Evolutionary conservation across 2,797 vertebrate genomes (phyloP).

Genomic region (Chloroceryle inda): DNA sequence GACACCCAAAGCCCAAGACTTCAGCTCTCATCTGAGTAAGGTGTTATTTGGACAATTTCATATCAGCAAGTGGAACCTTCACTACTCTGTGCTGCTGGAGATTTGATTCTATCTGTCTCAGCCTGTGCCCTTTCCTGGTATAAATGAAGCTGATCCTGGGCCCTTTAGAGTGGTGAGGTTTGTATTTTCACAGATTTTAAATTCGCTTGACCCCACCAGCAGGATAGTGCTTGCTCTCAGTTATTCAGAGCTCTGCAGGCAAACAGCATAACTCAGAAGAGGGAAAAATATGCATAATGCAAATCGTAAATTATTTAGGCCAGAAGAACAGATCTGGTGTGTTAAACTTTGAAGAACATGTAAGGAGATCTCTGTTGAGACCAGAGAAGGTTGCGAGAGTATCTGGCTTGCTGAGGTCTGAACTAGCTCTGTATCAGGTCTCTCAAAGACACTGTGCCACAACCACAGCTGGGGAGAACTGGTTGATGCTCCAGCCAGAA

Average conservation of each 20-base stretch:
- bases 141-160: background rate
- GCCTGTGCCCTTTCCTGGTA: background rate
- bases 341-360: background rate
- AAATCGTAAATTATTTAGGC: background rate
- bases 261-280: background rate
- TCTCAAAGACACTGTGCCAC: background rate
- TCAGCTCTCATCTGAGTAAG: background rate
- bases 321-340: background rate
- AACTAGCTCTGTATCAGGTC: background rate
- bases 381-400: background rate
- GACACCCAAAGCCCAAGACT: background rate
- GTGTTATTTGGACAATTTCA: background rate
- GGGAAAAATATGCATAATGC: background rate
- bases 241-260: background rate
- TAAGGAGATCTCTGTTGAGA: background rate
- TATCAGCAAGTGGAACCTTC: background rate
- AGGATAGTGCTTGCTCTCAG: background rate
- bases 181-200: background rate
- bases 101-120: background rate
- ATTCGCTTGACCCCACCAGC: background rate
- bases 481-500: background rate
- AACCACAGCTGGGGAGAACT: background rate
- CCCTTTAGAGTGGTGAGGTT: background rate
- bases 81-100: background rate
- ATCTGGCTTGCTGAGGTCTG: background rate